Evolutionary conservation across 2,113 vertebrate genomes (phyloP), one percentile per base, ranked within the genome.

Genomic region (Benitochromis conjunctus): DNA sequence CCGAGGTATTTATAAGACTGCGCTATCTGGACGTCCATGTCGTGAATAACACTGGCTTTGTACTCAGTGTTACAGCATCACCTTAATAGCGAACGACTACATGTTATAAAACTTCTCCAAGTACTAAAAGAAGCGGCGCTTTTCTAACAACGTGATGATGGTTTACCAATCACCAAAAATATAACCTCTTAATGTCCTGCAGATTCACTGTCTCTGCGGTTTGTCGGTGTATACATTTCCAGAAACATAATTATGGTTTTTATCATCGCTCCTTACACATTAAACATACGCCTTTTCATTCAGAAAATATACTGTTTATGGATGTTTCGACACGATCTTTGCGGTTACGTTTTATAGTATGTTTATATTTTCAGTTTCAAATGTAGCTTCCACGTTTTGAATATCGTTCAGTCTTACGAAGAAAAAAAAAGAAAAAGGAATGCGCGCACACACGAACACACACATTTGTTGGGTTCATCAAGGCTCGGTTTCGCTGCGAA

Each of bases 391-490:
- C 66, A 71, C 16, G 24, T 80, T 89, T 80, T 89, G 62, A 66
- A 26, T 41, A n/a, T 60, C 34, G 57, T 46, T 41, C 16, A 31
- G 64, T 48, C 53, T 48, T 38, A 18, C 24, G 26, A 74, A 66
- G 26, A 81, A 71, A 48, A 83, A 41, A 12, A 62, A 19, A 62
- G 34, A 51, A 55, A 56, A 26, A 26, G 26, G 3, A 26, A 26
- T 26, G 26, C 26, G 26, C n/a, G 24, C 7, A 21, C 9, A 24
- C 19, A 55, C 43, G 5, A 7, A 26, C 21, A 2, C 13, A 46
- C 38, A 66, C 46, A 21, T 86, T 89, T 81, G 79, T 83, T 66
- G 80, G 88, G 71, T 89, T 93, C 87, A 90, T 94, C 88, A 86
- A 90, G 86, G 79, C 85, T 93, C 82, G n/a, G 76, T 91, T 66